Base-by-base conservation (phyloP, 1,140 invertebrate species). In the Orius laevigatus region DNA sequence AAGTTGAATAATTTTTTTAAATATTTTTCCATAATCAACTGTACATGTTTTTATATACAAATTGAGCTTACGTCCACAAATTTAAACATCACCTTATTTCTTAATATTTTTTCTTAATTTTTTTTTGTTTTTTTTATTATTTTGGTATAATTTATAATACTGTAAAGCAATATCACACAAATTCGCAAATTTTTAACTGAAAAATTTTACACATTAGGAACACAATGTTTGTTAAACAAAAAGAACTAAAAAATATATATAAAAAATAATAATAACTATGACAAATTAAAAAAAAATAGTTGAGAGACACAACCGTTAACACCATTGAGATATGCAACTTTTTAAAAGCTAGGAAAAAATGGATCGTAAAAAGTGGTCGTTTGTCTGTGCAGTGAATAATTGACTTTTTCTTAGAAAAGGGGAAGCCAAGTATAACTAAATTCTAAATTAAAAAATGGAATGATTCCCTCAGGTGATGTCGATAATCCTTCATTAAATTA, bases 81-180 rank as follows among this genome's bases (percentile, higher is more conserved):
- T 20, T 48, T 48, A 40, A 48, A 48, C 46, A 48, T 48, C 46
- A 48, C 46, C 46, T 35, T 50, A 16, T 42, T 42, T n/a, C n/a
- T n/a, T n/a, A n/a, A n/a, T n/a, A n/a, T n/a, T 42, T 42, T 42
- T 14, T 11, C 40, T 19, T 11, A 14, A 15, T 40, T 19, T 16
- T 42, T 42, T 42, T 16, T 42, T 19, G 12, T 42, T 42, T 42
- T 14, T 40, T 40, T 40, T 40, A n/a, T 14, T 43, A 14, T 50
- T 50, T 50, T 50, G 49, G 49, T 50, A 50, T 38, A 25, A 43
- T 45, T 15, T 44, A 50, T 50, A 50, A 50, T 50, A 50, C 49
- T 50, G 49, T 44, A 50, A 50, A 50, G 41, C 49, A 50, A 50
- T 50, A 50, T 50, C 49, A 50, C 49, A 50, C 49, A 44, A 50